Base-by-base conservation (phyloP, 1,140 invertebrate genomes). In the Triops cancriformis region DNA sequence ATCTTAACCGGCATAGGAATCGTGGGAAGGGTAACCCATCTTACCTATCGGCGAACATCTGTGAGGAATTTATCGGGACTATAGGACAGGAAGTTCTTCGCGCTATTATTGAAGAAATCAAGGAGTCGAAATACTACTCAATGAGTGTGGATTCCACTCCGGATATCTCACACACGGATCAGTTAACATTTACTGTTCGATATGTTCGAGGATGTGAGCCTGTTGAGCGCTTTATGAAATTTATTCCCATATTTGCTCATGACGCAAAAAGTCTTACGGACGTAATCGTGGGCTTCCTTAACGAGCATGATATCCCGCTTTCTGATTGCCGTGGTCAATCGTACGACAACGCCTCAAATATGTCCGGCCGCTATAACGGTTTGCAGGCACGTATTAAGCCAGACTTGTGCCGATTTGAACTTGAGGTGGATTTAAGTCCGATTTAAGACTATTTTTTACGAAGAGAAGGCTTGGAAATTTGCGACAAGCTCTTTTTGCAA, bases 331-430 rank as follows among this genome's bases (percentile, higher is more conserved):
- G 82, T 79, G 82, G 83, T 10, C 82, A 84, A 79, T 82, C 81
- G 12, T 83, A 84, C 76, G 83, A 83, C 64, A 85, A 84, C 81
- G 83, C 82, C 42, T 76, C 77, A 26, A 83, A 84, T 79, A 84
- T 84, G 83, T 78, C 81, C 41, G 81, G 82, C 26, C 75, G 72
- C 1, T 84, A 83, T 72, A 73, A 64, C n/a, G 82, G 82, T 11
- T 27, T 83, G 14, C 82, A 83, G 76, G 80, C 80, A 12, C 11
- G 79, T 28, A 76, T 79, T n/a, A n/a, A n/a, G n/a, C n/a, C n/a
- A n/a, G n/a, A n/a, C n/a, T n/a, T n/a, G n/a, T n/a, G n/a, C n/a
- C n/a, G n/a, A n/a, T n/a, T n/a, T n/a, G n/a, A n/a, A n/a, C n/a
- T n/a, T n/a, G n/a, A n/a, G n/a, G n/a, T n/a, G n/a, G n/a, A n/a